phyloP scores from a whole-genome alignment of 2,113 vertebrate species.

The Petrocephalus microphthalmus region DNA sequence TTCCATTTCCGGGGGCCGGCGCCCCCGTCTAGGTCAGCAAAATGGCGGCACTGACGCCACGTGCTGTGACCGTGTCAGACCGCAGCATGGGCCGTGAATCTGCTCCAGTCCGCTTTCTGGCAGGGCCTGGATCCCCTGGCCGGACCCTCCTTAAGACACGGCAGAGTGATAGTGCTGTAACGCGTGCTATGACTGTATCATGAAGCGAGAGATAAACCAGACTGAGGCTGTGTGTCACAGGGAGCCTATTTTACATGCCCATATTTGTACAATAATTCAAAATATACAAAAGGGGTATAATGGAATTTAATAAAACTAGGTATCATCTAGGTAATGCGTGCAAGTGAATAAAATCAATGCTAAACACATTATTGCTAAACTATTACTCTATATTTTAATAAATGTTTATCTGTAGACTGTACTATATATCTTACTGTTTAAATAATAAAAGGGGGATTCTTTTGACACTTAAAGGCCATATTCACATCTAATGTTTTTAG shows the following conservation, averaged over 20 bases:
- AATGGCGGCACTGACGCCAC: not conserved
- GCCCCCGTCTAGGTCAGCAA: not conserved
- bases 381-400: not conserved
- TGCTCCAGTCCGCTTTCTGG: not conserved
- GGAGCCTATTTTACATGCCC: not conserved
- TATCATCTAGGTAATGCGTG: not conserved
- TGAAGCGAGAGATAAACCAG: not conserved
- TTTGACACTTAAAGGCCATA: not conserved
- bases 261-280: not conserved
- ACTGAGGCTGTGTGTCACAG: not conserved
- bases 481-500: not conserved
- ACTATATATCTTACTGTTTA: not conserved
- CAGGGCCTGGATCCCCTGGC: not conserved
- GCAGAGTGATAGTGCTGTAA: not conserved
- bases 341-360: not conserved
- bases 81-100: not conserved
- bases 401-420: not conserved
- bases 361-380: not conserved
- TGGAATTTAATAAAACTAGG: not conserved
- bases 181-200: not conserved
- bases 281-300: not conserved
- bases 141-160: not conserved
- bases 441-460: not conserved
- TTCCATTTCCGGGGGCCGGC: not conserved
- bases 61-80: too few species aligned